Evolutionary conservation across 2,888 invertebrate species (phyloP).

Genomic region (Diachrysia chrysitis): DNA sequence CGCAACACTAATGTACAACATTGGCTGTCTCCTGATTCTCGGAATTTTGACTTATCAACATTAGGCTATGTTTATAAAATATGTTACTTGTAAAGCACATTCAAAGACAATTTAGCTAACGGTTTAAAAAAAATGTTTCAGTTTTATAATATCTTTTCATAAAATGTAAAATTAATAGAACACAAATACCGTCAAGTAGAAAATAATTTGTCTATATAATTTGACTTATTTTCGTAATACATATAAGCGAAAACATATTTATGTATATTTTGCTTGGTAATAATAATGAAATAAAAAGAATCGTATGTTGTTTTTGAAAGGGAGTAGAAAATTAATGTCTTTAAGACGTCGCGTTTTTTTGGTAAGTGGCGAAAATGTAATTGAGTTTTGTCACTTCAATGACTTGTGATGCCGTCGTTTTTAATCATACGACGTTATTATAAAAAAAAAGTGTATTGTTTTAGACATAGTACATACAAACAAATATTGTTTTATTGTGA

Average conservation of each 20-base stretch:
- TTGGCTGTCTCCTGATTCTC: too few relatives aligned
- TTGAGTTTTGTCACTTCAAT: background rate
- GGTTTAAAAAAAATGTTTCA: background rate
- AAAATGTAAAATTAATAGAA: too few relatives aligned
- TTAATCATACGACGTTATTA: background rate
- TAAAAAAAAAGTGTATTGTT: constrained; percentile 14
- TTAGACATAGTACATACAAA: constrained; percentile 24
- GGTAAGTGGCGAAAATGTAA: background rate
- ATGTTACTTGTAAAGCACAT: background rate
- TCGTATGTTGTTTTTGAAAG: background rate
- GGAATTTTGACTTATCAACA: background rate
- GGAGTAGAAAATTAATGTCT: background rate
- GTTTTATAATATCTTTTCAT: background rate
- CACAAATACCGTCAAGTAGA: background rate
- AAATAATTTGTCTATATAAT: background rate
- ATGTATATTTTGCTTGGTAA: background rate
- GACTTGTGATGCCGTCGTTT: too few relatives aligned
- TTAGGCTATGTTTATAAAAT: background rate
- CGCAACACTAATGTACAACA: background rate
- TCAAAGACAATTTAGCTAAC: background rate
- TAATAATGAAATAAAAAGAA: too few relatives aligned
- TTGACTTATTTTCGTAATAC: background rate
- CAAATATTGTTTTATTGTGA: constrained; percentile 59
- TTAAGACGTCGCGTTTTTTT: background rate
- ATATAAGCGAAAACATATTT: background rate